A percentile compares a stretch with the other conserved stretches of the same genome.
These are phyloP conservation scores for Enoplolaimus lenunculus DNA, from an alignment of 2,888 invertebrate species.

Conservation along the genomic window DNA sequence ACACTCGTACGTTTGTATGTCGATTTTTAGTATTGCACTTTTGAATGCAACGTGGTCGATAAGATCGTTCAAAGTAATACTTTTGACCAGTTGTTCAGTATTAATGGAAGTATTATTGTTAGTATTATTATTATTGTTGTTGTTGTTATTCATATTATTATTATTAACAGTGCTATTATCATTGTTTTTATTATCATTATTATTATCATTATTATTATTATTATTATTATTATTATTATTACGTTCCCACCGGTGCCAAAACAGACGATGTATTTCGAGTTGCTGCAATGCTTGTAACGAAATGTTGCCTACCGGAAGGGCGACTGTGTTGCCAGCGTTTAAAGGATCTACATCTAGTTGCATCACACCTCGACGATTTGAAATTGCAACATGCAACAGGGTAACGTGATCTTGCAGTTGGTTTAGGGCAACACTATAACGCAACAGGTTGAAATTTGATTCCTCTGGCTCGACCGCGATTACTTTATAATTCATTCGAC, in stretches of 20 bases:
- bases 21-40: background rate
- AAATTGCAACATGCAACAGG: background rate
- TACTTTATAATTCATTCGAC: background rate
- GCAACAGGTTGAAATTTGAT: background rate
- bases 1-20: background rate
- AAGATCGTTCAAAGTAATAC: background rate
- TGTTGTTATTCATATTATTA: background rate
- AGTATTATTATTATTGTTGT: background rate
- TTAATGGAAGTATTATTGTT: background rate
- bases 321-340: background rate
- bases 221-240: no score
- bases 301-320: background rate
- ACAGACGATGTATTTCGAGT: no score
- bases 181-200: background rate
- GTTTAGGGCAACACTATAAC: background rate
- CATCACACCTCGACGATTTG: background rate
- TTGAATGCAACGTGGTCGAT: background rate
- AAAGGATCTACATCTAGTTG: background rate
- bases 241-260: no score
- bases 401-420: background rate
- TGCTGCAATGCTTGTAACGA: background rate
- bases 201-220: no score
- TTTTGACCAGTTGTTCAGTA: background rate
- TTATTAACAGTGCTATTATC: background rate
- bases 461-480: background rate